Base-by-base conservation (phyloP, 2,888 invertebrate species). In the Drosophila lacicola region DNA sequence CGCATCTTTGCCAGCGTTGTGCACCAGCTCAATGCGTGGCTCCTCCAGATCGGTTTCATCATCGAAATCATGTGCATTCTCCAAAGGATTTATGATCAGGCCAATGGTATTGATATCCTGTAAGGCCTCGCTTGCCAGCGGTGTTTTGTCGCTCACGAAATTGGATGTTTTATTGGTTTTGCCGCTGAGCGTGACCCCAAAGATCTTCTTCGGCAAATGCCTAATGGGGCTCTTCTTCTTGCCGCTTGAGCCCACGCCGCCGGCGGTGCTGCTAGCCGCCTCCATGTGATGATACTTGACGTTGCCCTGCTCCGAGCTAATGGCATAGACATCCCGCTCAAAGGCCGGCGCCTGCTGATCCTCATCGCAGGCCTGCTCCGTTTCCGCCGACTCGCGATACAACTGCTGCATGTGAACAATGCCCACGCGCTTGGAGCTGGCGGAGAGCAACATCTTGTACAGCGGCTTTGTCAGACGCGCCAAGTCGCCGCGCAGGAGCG, bases 261-360 rank as follows among this genome's bases (percentile, higher is more conserved):
- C 51, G 34, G 45, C 54, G 6, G 17, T 29, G 2, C 75, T 74
- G 9, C 86, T 82, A 2, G 88, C 74, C 54, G 91, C 91, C 64
- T 91, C 90, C 88, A 89, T 87, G 53, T 88, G 89, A 73, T 92
- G 92, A 56, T 93, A 92, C 64, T 92, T 95, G 4, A 97, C 95
- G 80, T 96, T 96, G 2, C 97, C 97, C 80, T 96, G 96, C 33
- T 96, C 96, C 46, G 95, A 96, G 86, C 96, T 96, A 45, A 97
- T 96, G 1, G 97, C 97, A 87, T 96, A 96, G 13, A 97, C 95
- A 87, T 95, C 96, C 21, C 93, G 93, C 47, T 91, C 90, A 21
- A 87, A 88, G 0, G 80, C 67, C 0, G 86, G 87, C 17, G 84
- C 60, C 37, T 51, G 61, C 8, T 53, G 75, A 37, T 84, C 84